Conservation (phyloP, 1,140 invertebrate genomes). For the Drosophila mojavensis region DNA sequence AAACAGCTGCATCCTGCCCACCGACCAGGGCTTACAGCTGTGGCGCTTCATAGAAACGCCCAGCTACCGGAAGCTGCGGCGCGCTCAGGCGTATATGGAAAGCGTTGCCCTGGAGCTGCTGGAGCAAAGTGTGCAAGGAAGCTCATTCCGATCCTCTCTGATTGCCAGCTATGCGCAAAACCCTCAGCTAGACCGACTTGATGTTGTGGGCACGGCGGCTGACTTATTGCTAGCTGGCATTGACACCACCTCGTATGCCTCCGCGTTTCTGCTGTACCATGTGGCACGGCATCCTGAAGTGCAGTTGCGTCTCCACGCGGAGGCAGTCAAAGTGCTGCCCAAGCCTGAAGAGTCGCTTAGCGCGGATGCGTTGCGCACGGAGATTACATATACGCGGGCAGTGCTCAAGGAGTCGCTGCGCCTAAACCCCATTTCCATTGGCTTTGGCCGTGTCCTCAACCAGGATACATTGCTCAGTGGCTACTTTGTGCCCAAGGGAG, state of each 20-base stretch:
- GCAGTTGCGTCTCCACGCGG: slow-evolving; percentile 90
- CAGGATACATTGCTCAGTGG: slow-evolving; percentile 91
- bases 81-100: slow-evolving; percentile 90
- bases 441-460: slow-evolving; percentile 91
- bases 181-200: slow-evolving; percentile 89
- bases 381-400: slow-evolving; percentile 90
- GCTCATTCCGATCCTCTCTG: slow-evolving; percentile 83
- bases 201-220: slow-evolving; percentile 91
- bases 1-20: slow-evolving; percentile 88
- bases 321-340: slow-evolving; percentile 87
- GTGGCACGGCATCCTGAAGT: slow-evolving; percentile 89
- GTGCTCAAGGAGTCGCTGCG: slow-evolving; percentile 93
- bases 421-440: slow-evolving; percentile 92
- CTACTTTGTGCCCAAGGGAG: slow-evolving; percentile 93
- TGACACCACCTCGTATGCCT: slow-evolving; percentile 93
- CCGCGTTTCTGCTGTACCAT: slow-evolving; percentile 92
- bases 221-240: slow-evolving; percentile 94
- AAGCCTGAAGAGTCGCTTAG: slow-evolving; percentile 85
- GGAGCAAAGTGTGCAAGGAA: slow-evolving; percentile 85
- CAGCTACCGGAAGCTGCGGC: slow-evolving; percentile 88
- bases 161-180: slow-evolving; percentile 88
- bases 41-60: slow-evolving; percentile 91
- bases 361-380: slow-evolving; percentile 85
- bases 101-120: slow-evolving; percentile 89
- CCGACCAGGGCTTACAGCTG: slow-evolving; percentile 90